These are phyloP conservation scores for Sericinus montela DNA, from an alignment of 2,888 invertebrate genomes.

Conservation along the genomic window DNA sequence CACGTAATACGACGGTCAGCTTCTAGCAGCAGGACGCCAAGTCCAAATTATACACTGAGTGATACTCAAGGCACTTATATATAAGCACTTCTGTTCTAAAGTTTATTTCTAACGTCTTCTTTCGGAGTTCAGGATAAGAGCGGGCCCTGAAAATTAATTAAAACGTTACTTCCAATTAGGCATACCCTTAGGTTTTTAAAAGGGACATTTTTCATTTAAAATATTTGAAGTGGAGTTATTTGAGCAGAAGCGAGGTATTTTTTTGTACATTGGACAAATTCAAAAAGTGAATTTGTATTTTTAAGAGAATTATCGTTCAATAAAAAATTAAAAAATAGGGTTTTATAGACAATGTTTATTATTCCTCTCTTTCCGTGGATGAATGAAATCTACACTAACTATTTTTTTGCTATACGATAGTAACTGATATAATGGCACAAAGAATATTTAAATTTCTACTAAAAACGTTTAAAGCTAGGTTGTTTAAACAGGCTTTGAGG, in stretches of 20 bases:
- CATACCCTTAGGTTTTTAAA: background rate
- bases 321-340: no score
- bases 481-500: constrained; percentile 9
- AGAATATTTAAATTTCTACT: background rate
- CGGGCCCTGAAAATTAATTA: constrained; percentile 69
- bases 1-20: constrained; percentile 63
- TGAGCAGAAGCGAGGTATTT: no score
- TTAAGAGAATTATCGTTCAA: no score
- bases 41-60: constrained; percentile 46
- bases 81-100: constrained; percentile 43
- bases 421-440: no score
- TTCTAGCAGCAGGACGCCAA: constrained; percentile 47
- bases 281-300: no score
- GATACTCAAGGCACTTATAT: constrained; percentile 52
- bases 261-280: no score
- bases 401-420: no score
- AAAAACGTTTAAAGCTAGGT: background rate
- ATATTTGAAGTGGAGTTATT: no score
- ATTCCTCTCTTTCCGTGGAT: no score
- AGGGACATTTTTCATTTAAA: no score
- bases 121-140: constrained; percentile 66
- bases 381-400: no score
- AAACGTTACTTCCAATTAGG: constrained; percentile 19
- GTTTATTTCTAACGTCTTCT: constrained; percentile 60
- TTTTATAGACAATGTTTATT: no score